These are phyloP conservation scores for Aproaerema taeniolella DNA, from an alignment of 2,888 invertebrate species.

Conservation along the genomic window DNA sequence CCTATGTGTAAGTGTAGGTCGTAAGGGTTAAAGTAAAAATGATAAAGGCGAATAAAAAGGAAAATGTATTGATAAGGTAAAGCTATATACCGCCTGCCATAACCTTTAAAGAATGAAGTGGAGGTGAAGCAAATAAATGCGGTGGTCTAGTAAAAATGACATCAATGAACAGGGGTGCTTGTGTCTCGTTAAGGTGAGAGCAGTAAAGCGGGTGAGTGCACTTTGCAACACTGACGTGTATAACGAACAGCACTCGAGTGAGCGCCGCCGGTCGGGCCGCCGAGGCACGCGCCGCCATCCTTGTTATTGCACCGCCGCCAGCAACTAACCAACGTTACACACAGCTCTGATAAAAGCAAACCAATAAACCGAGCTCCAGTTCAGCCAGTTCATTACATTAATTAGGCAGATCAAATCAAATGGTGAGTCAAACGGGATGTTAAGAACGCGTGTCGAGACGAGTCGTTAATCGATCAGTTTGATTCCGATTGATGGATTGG, in stretches of 20 bases:
- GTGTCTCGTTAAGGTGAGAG: slow-evolving; percentile 61
- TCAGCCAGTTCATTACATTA: too few relatives aligned
- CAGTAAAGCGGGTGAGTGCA: slow-evolving; percentile 58
- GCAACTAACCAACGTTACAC: slow-evolving; percentile 20
- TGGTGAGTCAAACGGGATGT: slow-evolving; percentile 36
- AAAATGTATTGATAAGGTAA: too few relatives aligned
- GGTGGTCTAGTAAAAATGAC: slow-evolving; percentile 63
- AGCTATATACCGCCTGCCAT: too few relatives aligned
- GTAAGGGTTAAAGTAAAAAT: slow-evolving; percentile 18
- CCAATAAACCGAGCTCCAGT: too few relatives aligned
- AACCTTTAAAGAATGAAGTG: too few relatives aligned
- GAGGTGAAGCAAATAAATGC: too few relatives aligned
- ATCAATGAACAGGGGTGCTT: slow-evolving; percentile 58
- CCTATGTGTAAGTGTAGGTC: slow-evolving; percentile 15
- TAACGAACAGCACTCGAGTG: slow-evolving; percentile 65
- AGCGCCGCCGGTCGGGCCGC: slow-evolving; percentile 34
- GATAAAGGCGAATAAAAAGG: too few relatives aligned
- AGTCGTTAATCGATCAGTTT: slow-evolving; percentile 62
- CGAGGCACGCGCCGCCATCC: slow-evolving; percentile 50
- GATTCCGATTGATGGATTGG: slow-evolving; percentile 67
- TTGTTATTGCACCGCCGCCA: slow-evolving; percentile 33
- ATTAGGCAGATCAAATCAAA: not conserved
- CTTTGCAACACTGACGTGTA: slow-evolving; percentile 62
- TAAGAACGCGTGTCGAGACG: slow-evolving; percentile 45
- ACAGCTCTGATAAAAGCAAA: not conserved